A percentile compares a stretch with the other conserved stretches of the same genome.
Conservation (phyloP, 2,888 invertebrate genomes). For the Cepaea hortensis region DNA sequence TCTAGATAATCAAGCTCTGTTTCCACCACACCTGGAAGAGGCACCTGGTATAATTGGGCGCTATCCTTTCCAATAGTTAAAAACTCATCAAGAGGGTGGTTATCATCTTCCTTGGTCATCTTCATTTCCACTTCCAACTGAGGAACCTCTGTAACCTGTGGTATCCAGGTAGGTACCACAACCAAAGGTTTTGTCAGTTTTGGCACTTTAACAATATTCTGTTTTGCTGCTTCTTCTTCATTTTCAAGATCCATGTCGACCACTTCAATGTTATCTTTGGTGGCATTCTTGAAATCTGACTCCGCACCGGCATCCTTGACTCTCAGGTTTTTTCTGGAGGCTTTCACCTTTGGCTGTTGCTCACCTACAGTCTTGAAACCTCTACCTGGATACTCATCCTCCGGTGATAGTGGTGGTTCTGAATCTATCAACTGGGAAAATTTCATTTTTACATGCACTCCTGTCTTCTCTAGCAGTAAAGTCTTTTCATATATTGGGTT, state of each 20-base stretch:
- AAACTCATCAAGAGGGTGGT: conserved; percentile 35
- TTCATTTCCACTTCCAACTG: conserved; percentile 21
- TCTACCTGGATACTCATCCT: too few species aligned
- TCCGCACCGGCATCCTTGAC: too few species aligned
- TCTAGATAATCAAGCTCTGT: background rate
- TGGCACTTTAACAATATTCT: conserved; percentile 28
- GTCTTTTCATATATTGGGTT: background rate
- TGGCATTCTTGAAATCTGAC: too few species aligned
- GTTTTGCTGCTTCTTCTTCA: background rate
- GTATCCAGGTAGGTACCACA: conserved; percentile 19
- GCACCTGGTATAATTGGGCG: background rate
- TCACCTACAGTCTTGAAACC: too few species aligned
- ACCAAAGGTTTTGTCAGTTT: conserved; percentile 27
- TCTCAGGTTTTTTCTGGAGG: too few species aligned
- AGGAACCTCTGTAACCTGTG: background rate
- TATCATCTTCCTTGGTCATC: conserved; percentile 36
- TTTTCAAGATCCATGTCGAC: too few species aligned
- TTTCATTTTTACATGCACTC: background rate
- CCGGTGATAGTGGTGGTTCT: too few species aligned
- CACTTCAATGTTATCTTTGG: too few species aligned
- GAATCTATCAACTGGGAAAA: too few species aligned
- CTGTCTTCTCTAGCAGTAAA: background rate
- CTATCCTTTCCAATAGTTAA: background rate
- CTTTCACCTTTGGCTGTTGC: too few species aligned
- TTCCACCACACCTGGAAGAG: conserved; percentile 1